These are phyloP conservation scores for Cosmorhoe ocellata DNA, from an alignment of 2,888 invertebrate species.

Conservation along the genomic window DNA sequence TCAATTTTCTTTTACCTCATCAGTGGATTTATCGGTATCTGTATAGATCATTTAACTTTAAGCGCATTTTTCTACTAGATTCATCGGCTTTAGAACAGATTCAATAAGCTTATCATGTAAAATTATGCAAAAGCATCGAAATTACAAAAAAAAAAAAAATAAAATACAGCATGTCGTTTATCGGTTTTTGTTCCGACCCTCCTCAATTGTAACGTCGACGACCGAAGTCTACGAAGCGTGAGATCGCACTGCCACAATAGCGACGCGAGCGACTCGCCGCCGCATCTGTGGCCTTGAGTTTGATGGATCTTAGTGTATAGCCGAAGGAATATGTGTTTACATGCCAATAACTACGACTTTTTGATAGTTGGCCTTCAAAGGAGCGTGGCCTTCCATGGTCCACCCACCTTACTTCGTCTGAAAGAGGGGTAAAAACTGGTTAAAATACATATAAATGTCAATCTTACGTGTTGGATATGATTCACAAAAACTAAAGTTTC, in stretches of 20 bases:
- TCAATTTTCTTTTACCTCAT: slow-evolving; percentile 1
- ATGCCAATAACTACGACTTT: no score
- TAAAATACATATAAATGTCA: no score
- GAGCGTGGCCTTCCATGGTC: not conserved
- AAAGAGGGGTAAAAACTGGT: no score
- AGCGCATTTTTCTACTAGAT: slow-evolving; percentile 1
- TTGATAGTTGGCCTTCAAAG: not conserved
- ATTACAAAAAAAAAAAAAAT: not conserved
- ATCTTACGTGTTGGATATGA: no score
- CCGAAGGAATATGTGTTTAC: no score
- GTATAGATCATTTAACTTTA: not conserved
- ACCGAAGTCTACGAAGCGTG: no score
- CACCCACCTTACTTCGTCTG: not conserved
- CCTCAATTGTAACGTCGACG: not conserved
- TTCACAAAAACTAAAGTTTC: no score
- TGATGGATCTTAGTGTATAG: no score
- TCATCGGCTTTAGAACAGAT: not conserved
- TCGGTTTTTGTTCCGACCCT: slow-evolving; percentile 2
- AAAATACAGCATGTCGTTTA: not conserved
- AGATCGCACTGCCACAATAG: no score
- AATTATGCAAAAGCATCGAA: not conserved
- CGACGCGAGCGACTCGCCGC: no score
- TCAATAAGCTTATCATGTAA: not conserved
- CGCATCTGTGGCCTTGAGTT: no score
- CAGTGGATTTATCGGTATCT: not conserved